These are phyloP conservation scores for Motacilla tschutschensis DNA, from an alignment of 2,113 vertebrate genomes.

Conservation along the genomic window DNA sequence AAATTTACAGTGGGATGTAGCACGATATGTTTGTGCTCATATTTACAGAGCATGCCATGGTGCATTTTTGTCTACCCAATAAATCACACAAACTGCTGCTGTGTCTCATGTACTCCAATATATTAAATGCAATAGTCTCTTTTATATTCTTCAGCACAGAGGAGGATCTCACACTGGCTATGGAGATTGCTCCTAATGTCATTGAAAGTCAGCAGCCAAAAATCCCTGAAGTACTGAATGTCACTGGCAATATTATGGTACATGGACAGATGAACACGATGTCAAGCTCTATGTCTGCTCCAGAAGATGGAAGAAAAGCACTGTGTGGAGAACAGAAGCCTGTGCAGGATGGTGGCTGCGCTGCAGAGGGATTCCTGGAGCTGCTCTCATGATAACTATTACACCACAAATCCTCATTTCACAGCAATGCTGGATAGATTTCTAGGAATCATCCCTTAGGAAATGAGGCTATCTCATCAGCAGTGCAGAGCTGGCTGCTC, in stretches of 20 bases:
- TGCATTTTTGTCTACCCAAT: background rate
- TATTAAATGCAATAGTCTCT: slow-evolving; percentile 22
- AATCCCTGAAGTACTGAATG: slow-evolving; percentile 2
- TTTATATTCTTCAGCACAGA: slow-evolving; percentile 11
- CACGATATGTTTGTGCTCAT: background rate
- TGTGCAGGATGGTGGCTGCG: background rate
- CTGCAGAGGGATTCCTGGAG: slow-evolving; percentile 11
- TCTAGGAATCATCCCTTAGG: no score
- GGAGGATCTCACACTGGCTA: background rate
- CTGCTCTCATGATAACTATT: background rate
- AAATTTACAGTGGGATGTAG: background rate
- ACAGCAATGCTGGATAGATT: background rate
- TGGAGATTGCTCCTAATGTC: slow-evolving; percentile 38
- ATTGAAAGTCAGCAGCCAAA: slow-evolving; percentile 35
- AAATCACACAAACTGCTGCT: slow-evolving; percentile 27
- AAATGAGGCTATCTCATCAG: background rate
- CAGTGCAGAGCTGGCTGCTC: background rate
- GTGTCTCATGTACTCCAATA: background rate
- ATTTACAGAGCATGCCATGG: background rate
- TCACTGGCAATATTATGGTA: background rate
- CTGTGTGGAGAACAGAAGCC: background rate
- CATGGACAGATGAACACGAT: background rate
- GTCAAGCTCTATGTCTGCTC: background rate
- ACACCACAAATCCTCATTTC: background rate
- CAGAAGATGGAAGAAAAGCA: background rate